These are phyloP conservation scores for Scaptomyza parva DNA, from an alignment of 2,888 invertebrate species.

Conservation along the genomic window DNA sequence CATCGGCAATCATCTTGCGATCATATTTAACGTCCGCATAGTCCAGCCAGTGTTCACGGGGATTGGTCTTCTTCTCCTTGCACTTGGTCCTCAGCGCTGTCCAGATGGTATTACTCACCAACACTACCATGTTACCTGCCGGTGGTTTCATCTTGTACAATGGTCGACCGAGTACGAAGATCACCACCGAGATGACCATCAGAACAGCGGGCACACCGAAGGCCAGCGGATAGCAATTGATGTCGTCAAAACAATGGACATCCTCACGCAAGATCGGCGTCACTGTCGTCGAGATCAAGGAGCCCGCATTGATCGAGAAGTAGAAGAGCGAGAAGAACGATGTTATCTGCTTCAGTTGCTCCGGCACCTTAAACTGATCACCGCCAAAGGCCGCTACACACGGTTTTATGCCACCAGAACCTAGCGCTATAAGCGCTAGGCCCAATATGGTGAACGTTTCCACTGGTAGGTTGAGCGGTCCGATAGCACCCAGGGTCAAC, in stretches of 20 bases:
- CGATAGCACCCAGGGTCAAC: slow-evolving; percentile 87
- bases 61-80: slow-evolving; percentile 84
- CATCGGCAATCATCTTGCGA: slow-evolving; percentile 89
- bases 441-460: slow-evolving; percentile 88
- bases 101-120: slow-evolving; percentile 88
- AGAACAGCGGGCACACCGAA: slow-evolving; percentile 91
- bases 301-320: slow-evolving; percentile 88
- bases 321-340: slow-evolving; percentile 92
- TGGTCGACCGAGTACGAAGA: slow-evolving; percentile 89
- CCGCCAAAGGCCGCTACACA: slow-evolving; percentile 93
- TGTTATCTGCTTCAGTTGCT: slow-evolving; percentile 88
- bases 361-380: slow-evolving; percentile 89
- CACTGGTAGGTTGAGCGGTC: slow-evolving; percentile 85
- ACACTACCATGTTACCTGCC: slow-evolving; percentile 89
- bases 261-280: slow-evolving; percentile 91
- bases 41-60: slow-evolving; percentile 94
- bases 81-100: slow-evolving; percentile 85
- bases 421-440: slow-evolving; percentile 89
- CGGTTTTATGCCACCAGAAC: slow-evolving; percentile 93
- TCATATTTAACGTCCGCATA: slow-evolving; percentile 91
- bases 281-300: slow-evolving; percentile 89
- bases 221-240: slow-evolving; percentile 89
- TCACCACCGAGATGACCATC: slow-evolving; percentile 85
- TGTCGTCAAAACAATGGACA: slow-evolving; percentile 88
- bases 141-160: slow-evolving; percentile 88